Evolutionary conservation across 2,113 vertebrate genomes (phyloP), one percentile per base, ranked within the genome.

Genomic region (Pterophyllum scalare): DNA sequence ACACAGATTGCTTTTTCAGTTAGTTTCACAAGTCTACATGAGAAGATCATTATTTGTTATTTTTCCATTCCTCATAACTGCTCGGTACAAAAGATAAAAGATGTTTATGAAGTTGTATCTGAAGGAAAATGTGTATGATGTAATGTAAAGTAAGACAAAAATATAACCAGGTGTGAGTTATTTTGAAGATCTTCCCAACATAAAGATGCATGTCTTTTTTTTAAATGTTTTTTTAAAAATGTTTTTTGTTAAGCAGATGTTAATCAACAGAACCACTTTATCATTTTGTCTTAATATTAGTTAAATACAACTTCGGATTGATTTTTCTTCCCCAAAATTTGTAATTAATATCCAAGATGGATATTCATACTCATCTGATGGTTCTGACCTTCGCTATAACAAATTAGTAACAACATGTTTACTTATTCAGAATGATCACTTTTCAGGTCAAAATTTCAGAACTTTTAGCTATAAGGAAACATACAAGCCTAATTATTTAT

Each of bases 31-130:
- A 31, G 43, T 31, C 6, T 31, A 31, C 26, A 24, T 52, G 11
- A 72, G 43, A 31, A 72, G 65, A 72, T 52, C 26, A 8, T 20
- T 3, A 3, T 2, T n/a, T 8, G 22, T 0, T 7, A 7, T 19
- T 2, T 12, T 7, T 28, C 12, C 65, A 70, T 70, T 52, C 46
- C 43, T 70, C 46, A 24, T 70, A 70, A 49, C 28, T 70, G 28
- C 15, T 49, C 24, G 28, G 9, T 7, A 10, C 28, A 31, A 1
- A 17, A 70, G 12, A 49, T 70, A 49, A 70, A 2, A 49, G 15
- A 24, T 20, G 49, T 49, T 70, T 26, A 52, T 70, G 24, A 70
- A 70, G 49, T 28, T 52, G 17, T 9, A 20, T 8, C 7, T 9
- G 49, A 8, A 54, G 19, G 19, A 13, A 70, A 70, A 15, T 15